Conservation (phyloP, 2,113 vertebrate genomes). For the Cyprinus carpio region DNA sequence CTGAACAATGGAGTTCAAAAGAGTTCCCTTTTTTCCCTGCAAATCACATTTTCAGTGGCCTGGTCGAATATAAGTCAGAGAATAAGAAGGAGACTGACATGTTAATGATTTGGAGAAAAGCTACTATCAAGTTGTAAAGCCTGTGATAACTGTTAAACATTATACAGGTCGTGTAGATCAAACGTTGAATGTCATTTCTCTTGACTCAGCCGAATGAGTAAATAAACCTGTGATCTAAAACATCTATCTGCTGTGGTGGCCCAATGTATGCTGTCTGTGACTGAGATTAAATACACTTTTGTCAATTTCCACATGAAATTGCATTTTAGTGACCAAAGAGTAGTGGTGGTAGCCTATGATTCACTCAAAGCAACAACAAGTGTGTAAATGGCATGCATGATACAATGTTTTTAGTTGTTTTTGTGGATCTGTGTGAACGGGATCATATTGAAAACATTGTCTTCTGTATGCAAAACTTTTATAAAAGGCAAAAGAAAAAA, state of each 20-base stretch:
- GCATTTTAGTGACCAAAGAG: constrained; percentile 32
- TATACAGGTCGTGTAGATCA: constrained; percentile 24
- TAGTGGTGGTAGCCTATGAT: neutral
- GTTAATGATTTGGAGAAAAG: constrained; percentile 17
- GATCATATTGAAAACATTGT: too few species aligned
- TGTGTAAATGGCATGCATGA: neutral
- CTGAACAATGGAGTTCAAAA: neutral
- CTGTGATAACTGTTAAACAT: constrained; percentile 5
- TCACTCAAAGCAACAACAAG: neutral
- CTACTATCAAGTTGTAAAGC: constrained; percentile 3
- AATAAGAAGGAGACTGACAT: constrained; percentile 20
- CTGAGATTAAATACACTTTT: constrained; percentile 30
- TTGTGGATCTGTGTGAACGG: too few species aligned
- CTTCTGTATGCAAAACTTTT: too few species aligned
- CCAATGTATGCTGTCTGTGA: neutral
- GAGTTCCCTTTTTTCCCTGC: neutral
- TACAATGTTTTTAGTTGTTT: too few species aligned
- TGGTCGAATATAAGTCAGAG: neutral
- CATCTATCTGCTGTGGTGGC: constrained; percentile 8
- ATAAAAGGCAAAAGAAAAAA: too few species aligned
- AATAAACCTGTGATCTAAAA: neutral
- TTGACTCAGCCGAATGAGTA: constrained; percentile 7
- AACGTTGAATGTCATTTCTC: neutral
- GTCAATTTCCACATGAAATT: too few species aligned
- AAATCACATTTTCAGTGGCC: constrained; percentile 5